These are phyloP conservation scores for Meloidogyne exigua DNA, from an alignment of 1,140 invertebrate species.

Conservation along the genomic window DNA sequence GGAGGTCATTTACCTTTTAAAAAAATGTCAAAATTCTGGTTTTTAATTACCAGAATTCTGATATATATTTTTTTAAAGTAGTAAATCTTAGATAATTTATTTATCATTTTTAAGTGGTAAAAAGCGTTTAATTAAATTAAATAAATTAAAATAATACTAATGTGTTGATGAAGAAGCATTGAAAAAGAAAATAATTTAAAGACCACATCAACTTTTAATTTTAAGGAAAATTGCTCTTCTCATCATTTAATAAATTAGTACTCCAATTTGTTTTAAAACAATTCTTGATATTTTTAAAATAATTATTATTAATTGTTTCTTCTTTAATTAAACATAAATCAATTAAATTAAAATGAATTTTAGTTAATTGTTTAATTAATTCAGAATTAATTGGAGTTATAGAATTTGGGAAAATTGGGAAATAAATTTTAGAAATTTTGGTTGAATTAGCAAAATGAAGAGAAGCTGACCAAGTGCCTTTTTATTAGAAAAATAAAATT, in stretches of 20 bases:
- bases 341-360: background rate
- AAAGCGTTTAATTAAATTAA: too few relatives aligned
- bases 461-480: background rate
- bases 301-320: background rate
- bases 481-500: background rate
- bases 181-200: too few relatives aligned
- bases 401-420: background rate
- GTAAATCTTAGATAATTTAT: too few relatives aligned
- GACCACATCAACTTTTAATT: background rate
- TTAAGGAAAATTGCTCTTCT: background rate
- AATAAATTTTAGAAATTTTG: background rate
- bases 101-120: too few relatives aligned
- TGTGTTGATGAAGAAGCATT: too few relatives aligned
- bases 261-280: background rate
- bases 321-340: background rate
- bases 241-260: slow-evolving; percentile 1
- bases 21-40: too few relatives aligned
- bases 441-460: background rate
- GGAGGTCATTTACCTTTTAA: too few relatives aligned
- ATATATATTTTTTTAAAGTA: too few relatives aligned
- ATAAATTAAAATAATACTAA: too few relatives aligned
- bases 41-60: too few relatives aligned
- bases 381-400: background rate
- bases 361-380: background rate
- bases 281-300: background rate